A percentile compares a stretch with the other conserved stretches of the same genome.
Evolutionary conservation across 2,888 invertebrate species (phyloP).

Genomic region (Mimachlamys varia): DNA sequence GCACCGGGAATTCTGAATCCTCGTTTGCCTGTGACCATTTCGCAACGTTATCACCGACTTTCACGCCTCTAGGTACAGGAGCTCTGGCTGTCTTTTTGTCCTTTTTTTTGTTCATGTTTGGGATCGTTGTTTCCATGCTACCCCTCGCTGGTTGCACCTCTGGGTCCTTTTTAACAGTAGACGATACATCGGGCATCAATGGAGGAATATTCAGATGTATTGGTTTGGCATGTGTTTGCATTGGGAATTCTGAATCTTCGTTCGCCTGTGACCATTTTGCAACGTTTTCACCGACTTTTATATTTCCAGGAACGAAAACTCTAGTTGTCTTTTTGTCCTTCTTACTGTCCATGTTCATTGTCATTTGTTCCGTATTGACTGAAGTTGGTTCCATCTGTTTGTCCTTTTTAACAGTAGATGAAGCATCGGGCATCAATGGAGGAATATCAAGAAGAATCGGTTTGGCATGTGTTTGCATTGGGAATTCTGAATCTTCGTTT

Average conservation of each 20-base stretch:
- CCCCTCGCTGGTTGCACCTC: neutral
- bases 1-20: neutral
- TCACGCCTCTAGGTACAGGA: neutral
- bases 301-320: neutral
- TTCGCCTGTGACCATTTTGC: neutral
- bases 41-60: neutral
- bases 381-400: neutral
- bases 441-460: neutral
- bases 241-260: neutral
- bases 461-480: neutral
- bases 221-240: conserved; percentile 6
- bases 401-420: neutral
- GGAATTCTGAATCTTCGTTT: neutral
- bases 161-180: neutral
- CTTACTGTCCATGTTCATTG: neutral
- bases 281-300: neutral
- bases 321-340: neutral
- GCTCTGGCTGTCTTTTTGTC: neutral
- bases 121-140: neutral
- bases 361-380: neutral
- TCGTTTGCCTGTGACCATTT: neutral
- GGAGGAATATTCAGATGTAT: no score
- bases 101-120: neutral
- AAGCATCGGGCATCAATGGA: neutral
- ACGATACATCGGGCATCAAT: neutral